Percentiles rank a stretch among this genome's conserved stretches.
phyloP scores from a whole-genome alignment of 2,888 invertebrate genomes.

The Cryptocephalus primarius region DNA sequence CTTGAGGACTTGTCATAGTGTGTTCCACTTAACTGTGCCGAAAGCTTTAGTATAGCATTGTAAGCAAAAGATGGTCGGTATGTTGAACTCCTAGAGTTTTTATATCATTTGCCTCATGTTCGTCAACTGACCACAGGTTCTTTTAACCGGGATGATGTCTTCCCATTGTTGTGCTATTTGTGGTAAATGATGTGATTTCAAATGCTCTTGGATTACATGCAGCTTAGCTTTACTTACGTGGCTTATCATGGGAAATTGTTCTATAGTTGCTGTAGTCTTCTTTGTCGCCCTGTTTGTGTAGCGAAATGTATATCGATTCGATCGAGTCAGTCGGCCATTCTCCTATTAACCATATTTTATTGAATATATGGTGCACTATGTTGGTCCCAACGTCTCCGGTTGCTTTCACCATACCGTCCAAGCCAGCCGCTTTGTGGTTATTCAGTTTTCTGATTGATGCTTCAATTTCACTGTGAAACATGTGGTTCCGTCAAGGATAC shows the following conservation, averaged over 20 bases:
- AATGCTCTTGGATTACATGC: neutral
- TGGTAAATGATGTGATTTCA: neutral
- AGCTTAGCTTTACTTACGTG: neutral
- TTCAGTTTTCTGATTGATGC: neutral
- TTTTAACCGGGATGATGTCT: neutral
- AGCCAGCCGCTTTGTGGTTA: neutral
- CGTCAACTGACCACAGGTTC: neutral
- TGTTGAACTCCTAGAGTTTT: neutral
- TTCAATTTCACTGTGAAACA: too few species aligned
- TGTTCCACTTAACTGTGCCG: too few species aligned
- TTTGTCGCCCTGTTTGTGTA: neutral
- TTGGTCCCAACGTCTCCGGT: neutral
- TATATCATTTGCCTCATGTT: neutral
- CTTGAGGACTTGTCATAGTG: too few species aligned
- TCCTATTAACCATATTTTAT: neutral
- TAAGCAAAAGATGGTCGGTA: neutral
- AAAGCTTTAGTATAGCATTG: neutral
- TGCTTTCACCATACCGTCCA: neutral
- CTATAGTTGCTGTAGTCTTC: neutral
- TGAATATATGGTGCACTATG: neutral
- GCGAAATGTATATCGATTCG: neutral
- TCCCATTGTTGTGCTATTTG: too few species aligned
- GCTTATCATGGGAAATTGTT: neutral
- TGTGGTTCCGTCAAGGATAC: too few species aligned
- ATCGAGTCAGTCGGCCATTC: neutral